phyloP scores from a whole-genome alignment of 2,113 vertebrate genomes.

The Cairina moschata region DNA sequence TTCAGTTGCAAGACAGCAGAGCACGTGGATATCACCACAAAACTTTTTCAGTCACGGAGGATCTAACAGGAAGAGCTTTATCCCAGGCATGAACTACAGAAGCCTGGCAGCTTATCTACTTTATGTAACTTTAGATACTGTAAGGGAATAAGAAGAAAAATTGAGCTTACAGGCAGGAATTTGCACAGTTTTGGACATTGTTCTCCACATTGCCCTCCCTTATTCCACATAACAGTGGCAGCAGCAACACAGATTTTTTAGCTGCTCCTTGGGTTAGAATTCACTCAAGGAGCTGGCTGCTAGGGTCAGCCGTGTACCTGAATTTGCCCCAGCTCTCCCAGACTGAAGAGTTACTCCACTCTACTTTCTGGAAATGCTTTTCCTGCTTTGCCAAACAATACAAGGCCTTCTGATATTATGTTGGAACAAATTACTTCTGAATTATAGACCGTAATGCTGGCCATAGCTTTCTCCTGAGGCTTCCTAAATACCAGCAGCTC shows the following conservation, averaged over 20 bases:
- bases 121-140: background rate
- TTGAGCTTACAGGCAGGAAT: background rate
- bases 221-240: background rate
- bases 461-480: background rate
- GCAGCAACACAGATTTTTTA: background rate
- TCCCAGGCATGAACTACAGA: background rate
- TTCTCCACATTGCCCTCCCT: background rate
- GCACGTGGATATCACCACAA: accelerated
- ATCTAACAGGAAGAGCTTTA: background rate
- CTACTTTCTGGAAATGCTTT: background rate
- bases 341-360: background rate
- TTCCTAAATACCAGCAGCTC: background rate
- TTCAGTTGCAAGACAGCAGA: background rate
- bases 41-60: background rate
- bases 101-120: background rate
- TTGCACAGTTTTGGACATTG: background rate
- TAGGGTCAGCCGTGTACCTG: background rate
- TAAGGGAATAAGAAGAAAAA: background rate
- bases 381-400: background rate
- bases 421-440: background rate
- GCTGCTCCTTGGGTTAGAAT: background rate
- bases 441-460: background rate
- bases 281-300: background rate
- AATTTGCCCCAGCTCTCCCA: background rate
- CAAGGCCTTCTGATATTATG: background rate